Percentiles rank a stretch among this genome's conserved stretches.
These are phyloP conservation scores for Caerostris extrusa DNA, from an alignment of 1,140 invertebrate genomes.

Conservation along the genomic window DNA sequence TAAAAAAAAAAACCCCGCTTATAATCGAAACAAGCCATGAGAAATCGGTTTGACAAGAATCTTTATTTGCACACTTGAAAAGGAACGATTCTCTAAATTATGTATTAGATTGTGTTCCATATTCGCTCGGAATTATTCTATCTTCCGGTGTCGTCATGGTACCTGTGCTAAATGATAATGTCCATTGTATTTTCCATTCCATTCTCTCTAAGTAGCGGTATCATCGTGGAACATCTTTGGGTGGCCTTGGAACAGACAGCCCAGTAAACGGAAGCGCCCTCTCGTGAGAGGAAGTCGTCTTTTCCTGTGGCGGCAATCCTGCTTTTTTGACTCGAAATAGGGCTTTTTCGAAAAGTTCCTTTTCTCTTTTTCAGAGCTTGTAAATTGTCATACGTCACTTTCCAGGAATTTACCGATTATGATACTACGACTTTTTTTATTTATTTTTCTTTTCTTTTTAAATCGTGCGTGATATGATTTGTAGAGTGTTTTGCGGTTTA, in stretches of 20 bases:
- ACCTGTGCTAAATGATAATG: conserved; percentile 47
- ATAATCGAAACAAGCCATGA: too few relatives aligned
- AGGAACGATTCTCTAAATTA: neutral
- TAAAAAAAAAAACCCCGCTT: too few relatives aligned
- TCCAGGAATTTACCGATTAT: neutral
- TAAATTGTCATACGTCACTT: conserved; percentile 4
- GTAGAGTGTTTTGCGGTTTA: neutral
- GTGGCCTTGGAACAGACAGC: conserved; percentile 23
- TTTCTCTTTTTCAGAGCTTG: neutral
- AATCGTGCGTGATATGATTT: neutral
- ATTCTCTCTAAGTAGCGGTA: conserved; percentile 28
- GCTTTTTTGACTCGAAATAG: neutral
- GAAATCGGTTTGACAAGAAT: neutral
- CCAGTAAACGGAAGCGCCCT: conserved; percentile 44
- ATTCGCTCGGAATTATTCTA: neutral
- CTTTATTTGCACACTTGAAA: neutral
- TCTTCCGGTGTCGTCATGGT: conserved; percentile 38
- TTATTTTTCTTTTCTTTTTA: too few relatives aligned
- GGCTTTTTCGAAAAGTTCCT: neutral
- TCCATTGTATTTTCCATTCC: conserved; percentile 20
- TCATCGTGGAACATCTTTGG: conserved; percentile 3
- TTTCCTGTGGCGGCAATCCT: neutral
- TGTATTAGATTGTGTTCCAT: conserved; percentile 34
- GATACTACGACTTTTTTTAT: neutral
- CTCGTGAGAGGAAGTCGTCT: conserved; percentile 41